Base-by-base conservation (phyloP, 2,797 vertebrate species). In the Gastrophryne carolinensis region DNA sequence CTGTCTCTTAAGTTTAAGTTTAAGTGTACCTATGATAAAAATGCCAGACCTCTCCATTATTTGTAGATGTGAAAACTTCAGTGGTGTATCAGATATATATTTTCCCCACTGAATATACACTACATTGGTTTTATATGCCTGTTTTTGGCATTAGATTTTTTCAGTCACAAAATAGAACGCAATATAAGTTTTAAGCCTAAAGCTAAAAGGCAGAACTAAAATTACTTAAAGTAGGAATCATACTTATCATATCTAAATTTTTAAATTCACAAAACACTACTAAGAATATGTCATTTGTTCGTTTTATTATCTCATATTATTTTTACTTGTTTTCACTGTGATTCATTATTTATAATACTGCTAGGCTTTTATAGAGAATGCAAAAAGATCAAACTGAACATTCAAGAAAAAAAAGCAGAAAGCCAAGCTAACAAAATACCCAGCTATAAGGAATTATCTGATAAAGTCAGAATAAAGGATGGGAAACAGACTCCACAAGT, bases 351-450 rank as follows among this genome's bases (percentile, higher is more conserved):
- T 50, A 6, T 65, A 50, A 52, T 29, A 50, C 17, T 50, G 29
- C 44, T 50, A 66, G 50, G 23, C 12, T 23, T 34, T 21, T 65
- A 41, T 30, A 32, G 21, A 34, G 23, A 11, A 66, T 50, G 50
- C 8, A 66, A 9, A 24, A 66, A 66, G 29, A 66, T 66, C 11
- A 66, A 65, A 66, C 44, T 50, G 26, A 66, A 66, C 44, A 47
- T 21, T 19, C 50, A 7, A 29, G 50, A 29, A 32, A 65, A 32
- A 65, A 47, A 47, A 7, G 11, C 29, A 34, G 41, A 50, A 65
- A 52, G 34, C 44, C 32, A 66, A 66, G 6, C 62, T 49, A 34
- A 66, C n/a, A 47, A 47, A 19, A 52, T 24, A 21, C 44, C 23
- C 30, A 50, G 11, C 50, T 50, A 47, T 66, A 66, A 30, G 44